Evolutionary conservation across 2,113 vertebrate species (phyloP).

Genomic region (Thermophis baileyi): DNA sequence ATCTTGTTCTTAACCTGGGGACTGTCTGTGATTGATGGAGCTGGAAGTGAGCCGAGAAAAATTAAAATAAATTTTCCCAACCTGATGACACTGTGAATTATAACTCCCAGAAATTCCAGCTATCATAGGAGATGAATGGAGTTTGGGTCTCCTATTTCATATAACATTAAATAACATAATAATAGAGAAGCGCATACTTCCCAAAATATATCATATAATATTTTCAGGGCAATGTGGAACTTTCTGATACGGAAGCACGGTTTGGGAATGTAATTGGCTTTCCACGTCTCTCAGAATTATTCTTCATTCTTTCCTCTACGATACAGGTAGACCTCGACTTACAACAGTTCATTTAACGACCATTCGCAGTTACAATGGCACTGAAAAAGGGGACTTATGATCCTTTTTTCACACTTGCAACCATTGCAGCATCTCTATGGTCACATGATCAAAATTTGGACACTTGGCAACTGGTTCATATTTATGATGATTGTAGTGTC

Average conservation of each 20-base stretch:
- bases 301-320: constrained; percentile 6
- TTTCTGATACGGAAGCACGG: rapidly evolving
- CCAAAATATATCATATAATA: neutral
- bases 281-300: constrained; percentile 3
- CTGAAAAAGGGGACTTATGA: neutral
- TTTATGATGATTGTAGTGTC: neutral
- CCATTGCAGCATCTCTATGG: neutral
- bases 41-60: neutral
- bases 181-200: neutral
- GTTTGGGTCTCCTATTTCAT: neutral
- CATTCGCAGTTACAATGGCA: neutral
- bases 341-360: neutral
- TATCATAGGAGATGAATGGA: neutral
- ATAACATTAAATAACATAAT: neutral
- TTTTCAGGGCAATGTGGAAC: neutral
- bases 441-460: neutral
- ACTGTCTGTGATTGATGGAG: neutral
- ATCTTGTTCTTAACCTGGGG: neutral
- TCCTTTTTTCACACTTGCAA: neutral
- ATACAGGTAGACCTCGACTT: neutral
- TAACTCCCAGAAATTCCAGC: neutral
- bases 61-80: neutral
- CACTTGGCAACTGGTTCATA: too few species aligned
- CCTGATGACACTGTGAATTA: neutral
- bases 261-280: neutral